phyloP scores from a whole-genome alignment of 2,797 vertebrate genomes.

The Neosilurus mollespiculum region DNA sequence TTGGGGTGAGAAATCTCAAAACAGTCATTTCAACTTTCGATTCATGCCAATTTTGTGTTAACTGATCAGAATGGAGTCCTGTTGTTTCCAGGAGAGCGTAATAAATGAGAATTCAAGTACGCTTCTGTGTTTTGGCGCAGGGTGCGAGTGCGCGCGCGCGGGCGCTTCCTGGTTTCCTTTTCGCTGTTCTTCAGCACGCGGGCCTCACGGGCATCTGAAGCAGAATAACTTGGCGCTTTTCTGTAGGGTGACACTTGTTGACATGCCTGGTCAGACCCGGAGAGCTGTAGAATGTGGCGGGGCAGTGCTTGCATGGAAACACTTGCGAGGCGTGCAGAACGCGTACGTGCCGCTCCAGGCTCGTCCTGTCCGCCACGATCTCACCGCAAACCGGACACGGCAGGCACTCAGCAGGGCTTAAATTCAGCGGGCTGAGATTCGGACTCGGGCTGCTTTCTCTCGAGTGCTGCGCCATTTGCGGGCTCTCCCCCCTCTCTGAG shows the following conservation, averaged over 20 bases:
- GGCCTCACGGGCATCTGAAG: slow-evolving; percentile 97
- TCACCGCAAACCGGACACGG: slow-evolving; percentile 94
- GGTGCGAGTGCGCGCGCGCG: neutral
- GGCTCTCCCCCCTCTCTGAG: slow-evolving; percentile 63
- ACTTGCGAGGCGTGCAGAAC: slow-evolving; percentile 93
- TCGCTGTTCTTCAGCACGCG: slow-evolving; percentile 78
- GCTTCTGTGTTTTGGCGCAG: neutral
- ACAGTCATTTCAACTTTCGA: slow-evolving; percentile 47
- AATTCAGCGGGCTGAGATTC: slow-evolving; percentile 73
- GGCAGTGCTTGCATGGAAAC: slow-evolving; percentile 98
- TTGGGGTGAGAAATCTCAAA: slow-evolving; percentile 70
- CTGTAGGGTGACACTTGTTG: slow-evolving; percentile 99
- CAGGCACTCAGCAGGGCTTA: slow-evolving; percentile 83
- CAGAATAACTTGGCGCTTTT: slow-evolving; percentile 97
- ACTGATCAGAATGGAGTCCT: slow-evolving; percentile 8
- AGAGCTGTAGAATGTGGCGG: slow-evolving; percentile 97
- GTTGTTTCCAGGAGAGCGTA: neutral
- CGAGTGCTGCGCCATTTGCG: slow-evolving; percentile 63
- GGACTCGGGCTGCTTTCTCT: slow-evolving; percentile 76
- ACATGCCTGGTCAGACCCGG: slow-evolving; percentile 98
- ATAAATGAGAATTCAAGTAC: too few relatives aligned
- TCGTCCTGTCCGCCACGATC: slow-evolving; percentile 86
- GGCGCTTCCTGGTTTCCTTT: slow-evolving; percentile 16
- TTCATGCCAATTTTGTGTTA: slow-evolving; percentile 22
- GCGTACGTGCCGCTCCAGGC: slow-evolving; percentile 95